A percentile compares a stretch with the other conserved stretches of the same genome.
These are phyloP conservation scores for Noctilio leporinus DNA, from an alignment of 2,113 vertebrate species.

Conservation along the genomic window DNA sequence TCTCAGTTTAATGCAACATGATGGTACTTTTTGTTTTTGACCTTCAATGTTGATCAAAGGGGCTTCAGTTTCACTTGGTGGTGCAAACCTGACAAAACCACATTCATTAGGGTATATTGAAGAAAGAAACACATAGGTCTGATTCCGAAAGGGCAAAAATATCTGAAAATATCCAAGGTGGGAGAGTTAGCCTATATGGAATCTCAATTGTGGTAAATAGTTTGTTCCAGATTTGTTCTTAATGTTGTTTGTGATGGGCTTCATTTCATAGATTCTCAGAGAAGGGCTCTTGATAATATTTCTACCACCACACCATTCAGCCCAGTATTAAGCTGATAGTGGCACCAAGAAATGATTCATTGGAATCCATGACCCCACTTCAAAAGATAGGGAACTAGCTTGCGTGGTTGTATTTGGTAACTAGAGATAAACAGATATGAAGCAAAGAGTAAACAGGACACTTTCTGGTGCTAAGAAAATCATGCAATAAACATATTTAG, in stretches of 20 bases:
- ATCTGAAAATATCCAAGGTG: neutral
- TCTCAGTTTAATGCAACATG: constrained; percentile 14
- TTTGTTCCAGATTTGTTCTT: neutral
- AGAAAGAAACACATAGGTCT: neutral
- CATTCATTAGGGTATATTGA: neutral
- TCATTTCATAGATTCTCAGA: neutral
- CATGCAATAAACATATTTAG: neutral
- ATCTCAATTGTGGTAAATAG: neutral
- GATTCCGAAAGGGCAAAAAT: neutral
- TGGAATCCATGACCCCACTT: neutral
- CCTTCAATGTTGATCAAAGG: constrained; percentile 23
- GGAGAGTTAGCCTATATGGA: neutral
- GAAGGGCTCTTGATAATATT: neutral
- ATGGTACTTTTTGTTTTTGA: constrained; percentile 29
- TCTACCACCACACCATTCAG: neutral
- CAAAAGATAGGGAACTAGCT: neutral
- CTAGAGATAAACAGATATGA: neutral
- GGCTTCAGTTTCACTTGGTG: neutral
- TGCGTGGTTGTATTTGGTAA: neutral
- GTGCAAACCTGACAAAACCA: constrained; percentile 1
- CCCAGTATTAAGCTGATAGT: neutral
- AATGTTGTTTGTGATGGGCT: neutral
- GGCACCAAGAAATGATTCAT: neutral
- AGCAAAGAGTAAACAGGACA: neutral
- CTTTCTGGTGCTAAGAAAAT: constrained; percentile 28